Evolutionary conservation across 2,797 vertebrate genomes (phyloP).

Genomic region (Diplodus puntazzo): DNA sequence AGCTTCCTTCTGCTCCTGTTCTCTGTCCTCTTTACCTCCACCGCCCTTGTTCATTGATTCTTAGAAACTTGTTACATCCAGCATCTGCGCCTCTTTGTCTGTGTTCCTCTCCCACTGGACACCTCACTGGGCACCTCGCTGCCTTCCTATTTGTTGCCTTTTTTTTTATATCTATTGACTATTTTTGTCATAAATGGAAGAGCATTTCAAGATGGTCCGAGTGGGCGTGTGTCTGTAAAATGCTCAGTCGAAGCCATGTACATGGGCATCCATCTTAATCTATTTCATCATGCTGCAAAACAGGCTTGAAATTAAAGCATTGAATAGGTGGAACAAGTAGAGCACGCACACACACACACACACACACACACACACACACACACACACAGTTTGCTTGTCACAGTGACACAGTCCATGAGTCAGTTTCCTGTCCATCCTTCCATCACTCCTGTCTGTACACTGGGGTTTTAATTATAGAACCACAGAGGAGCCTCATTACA

Average conservation of each 20-base stretch:
- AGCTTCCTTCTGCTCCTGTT: conserved; percentile 14
- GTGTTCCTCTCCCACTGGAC: conserved; percentile 33
- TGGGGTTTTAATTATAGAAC: conserved; percentile 78
- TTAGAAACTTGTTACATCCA: conserved; percentile 38
- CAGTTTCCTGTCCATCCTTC: conserved; percentile 68
- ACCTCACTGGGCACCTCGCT: conserved; percentile 6
- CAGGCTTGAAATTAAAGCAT: conserved; percentile 61
- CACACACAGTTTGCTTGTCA: conserved; percentile 48
- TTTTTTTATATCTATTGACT: conserved; percentile 19
- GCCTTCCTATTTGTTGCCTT: conserved; percentile 20
- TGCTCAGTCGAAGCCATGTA: conserved; percentile 27
- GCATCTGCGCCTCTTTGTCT: conserved; percentile 17
- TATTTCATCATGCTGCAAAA: conserved; percentile 58
- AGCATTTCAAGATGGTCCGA: conserved; percentile 22
- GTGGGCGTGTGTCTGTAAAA: conserved; percentile 36
- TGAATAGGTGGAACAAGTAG: conserved; percentile 61
- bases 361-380: conserved; percentile 26
- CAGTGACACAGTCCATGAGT: conserved; percentile 61
- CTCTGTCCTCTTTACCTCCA: conserved; percentile 34
- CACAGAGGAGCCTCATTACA: conserved; percentile 70
- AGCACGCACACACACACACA: conserved; percentile 30
- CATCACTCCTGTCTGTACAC: conserved; percentile 63
- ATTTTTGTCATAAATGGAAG: conserved; percentile 17
- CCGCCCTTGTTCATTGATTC: conserved; percentile 43
- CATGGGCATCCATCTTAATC: conserved; percentile 54